Evolutionary conservation across 2,113 vertebrate genomes (phyloP), one percentile per base, ranked within the genome.

Genomic region (Syngnathus floridae): DNA sequence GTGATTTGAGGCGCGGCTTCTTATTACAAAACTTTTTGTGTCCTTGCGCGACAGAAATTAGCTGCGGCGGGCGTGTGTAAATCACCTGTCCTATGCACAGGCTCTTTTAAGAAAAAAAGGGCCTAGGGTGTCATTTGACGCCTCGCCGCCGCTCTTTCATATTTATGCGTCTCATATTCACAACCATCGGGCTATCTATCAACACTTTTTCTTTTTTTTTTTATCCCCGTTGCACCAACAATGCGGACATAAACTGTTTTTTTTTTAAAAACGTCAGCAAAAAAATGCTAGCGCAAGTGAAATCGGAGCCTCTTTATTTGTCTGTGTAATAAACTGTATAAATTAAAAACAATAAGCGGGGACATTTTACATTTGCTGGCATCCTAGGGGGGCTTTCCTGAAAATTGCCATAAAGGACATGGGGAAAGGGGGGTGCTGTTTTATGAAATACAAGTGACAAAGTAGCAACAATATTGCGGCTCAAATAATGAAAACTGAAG

Each of bases 111-210:
- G 91, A 93, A 94, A 89, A 61, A 61, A 21, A 41, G 58, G 94
- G 94, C 94, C 94, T 94, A 93, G 93, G 94, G 94, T 95, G 92
- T 91, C 90, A 90, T 95, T 95, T 92, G 72, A 88, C 88, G 86
- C 87, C 80, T 77, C 54, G 75, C 82, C 77, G 84, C 84, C 85
- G 87, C 91, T 92, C 93, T 92, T 94, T 93, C 93, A 95, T 97
- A 96, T 97, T 97, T 97, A 97, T 96, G 94, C 91, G 90, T 93
- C 93, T 95, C 94, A 95, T 97, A 94, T 95, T 94, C 93, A 93
- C 91, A 90, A 95, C 84, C 92, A 93, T 93, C 94, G 92, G 85
- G 80, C 94, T 88, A 95, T 95, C 93, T 91, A 95, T 97, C 94
- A 97, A 93, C 86, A 94, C 91, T 93, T 95, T 93, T 59, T 58